These are phyloP conservation scores for Menidia beryllina DNA, from an alignment of 2,113 vertebrate species.

Conservation along the genomic window DNA sequence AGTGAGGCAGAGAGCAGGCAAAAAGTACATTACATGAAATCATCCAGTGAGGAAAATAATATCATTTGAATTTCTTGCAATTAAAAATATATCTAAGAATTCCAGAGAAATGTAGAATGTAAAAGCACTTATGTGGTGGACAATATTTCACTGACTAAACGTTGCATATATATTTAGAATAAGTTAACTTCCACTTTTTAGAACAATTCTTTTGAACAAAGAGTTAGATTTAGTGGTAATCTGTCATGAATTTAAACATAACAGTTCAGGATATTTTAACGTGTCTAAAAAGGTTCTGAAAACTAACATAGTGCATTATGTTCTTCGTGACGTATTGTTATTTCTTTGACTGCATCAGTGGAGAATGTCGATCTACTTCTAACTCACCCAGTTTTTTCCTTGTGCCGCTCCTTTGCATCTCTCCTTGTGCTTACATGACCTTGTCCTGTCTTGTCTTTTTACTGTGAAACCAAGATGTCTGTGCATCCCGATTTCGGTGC, in stretches of 20 bases:
- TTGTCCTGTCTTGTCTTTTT: slow-evolving; percentile 28
- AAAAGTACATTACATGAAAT: too few relatives aligned
- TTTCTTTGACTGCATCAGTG: slow-evolving; percentile 43
- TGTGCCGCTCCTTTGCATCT: slow-evolving; percentile 13
- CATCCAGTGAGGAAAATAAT: too few relatives aligned
- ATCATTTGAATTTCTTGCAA: too few relatives aligned
- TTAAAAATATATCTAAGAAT: too few relatives aligned
- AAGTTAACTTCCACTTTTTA: background rate
- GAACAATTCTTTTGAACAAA: background rate
- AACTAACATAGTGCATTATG: slow-evolving; percentile 4
- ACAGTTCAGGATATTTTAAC: slow-evolving; percentile 16
- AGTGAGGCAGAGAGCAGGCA: background rate
- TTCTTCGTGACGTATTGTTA: slow-evolving; percentile 24
- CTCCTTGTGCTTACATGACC: slow-evolving; percentile 5
- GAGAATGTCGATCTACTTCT: slow-evolving; percentile 53
- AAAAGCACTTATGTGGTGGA: background rate
- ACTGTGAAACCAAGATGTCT: slow-evolving; percentile 13
- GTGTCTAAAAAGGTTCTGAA: slow-evolving; percentile 12
- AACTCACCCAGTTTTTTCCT: slow-evolving; percentile 18
- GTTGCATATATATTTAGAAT: background rate
- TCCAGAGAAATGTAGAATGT: too few relatives aligned
- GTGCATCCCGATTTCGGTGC: background rate
- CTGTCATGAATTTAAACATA: background rate
- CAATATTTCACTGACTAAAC: background rate
- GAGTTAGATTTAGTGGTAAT: background rate